Percentiles rank a stretch among this genome's conserved stretches.
Evolutionary conservation across 2,113 vertebrate genomes (phyloP).

Genomic region (Platysteira castanea): DNA sequence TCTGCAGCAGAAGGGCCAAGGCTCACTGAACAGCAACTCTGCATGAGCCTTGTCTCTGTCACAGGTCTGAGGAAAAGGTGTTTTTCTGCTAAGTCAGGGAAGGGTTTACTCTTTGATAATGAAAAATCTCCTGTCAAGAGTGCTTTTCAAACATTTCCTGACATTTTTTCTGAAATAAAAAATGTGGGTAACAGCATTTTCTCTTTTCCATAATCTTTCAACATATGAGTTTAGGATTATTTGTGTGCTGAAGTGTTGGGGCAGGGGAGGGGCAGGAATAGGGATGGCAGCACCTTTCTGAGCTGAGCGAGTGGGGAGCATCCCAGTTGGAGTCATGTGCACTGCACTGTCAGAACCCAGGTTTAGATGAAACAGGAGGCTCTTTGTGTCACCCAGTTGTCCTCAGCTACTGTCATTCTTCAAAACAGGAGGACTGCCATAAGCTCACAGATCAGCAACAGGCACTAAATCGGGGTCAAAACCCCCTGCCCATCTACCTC

Average conservation of each 20-base stretch:
- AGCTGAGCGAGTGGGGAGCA: neutral
- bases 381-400: neutral
- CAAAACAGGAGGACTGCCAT: conserved; percentile 68
- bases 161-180: neutral
- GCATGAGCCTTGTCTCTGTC: neutral
- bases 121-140: neutral
- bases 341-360: neutral
- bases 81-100: neutral
- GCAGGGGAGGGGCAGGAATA: neutral
- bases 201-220: neutral
- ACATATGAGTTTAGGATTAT: neutral
- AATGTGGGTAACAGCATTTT: neutral
- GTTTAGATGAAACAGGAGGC: neutral
- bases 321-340: neutral
- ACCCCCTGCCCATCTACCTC: conserved; percentile 84
- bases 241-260: neutral
- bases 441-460: conserved; percentile 80
- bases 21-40: neutral
- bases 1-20: neutral
- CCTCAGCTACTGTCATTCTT: conserved; percentile 8
- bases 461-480: conserved; percentile 78
- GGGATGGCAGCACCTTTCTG: neutral
- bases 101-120: neutral
- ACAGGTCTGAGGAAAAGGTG: neutral
- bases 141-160: neutral